Conservation (phyloP, 2,797 vertebrate species). For the Mastacembelus armatus region DNA sequence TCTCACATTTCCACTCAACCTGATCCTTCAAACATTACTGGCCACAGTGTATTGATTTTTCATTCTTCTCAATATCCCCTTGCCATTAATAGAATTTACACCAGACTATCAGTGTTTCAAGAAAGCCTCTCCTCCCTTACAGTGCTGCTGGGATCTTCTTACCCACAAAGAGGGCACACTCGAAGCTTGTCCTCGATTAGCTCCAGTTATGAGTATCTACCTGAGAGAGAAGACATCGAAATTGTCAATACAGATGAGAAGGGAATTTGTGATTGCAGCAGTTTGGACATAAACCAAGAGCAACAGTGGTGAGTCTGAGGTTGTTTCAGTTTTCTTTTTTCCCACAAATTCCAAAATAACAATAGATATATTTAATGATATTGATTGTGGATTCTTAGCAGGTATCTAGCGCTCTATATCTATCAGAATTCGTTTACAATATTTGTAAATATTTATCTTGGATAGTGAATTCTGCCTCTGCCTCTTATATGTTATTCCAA, state of each 20-base stretch:
- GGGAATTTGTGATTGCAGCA: slow-evolving; percentile 71
- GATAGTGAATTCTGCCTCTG: neutral
- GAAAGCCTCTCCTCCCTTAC: slow-evolving; percentile 55
- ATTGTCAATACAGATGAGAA: slow-evolving; percentile 67
- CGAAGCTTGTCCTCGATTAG: slow-evolving; percentile 56
- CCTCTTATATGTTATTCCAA: neutral
- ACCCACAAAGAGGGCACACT: slow-evolving; percentile 37
- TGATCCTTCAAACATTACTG: slow-evolving; percentile 86
- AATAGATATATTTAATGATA: neutral
- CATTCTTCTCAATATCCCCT: slow-evolving; percentile 80
- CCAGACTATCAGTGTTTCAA: slow-evolving; percentile 74
- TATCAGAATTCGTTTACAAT: too few species aligned
- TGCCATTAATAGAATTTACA: slow-evolving; percentile 79
- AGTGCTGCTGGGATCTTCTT: slow-evolving; percentile 43
- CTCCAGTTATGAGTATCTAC: slow-evolving; percentile 73
- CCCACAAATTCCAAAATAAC: neutral
- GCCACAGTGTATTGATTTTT: slow-evolving; percentile 79
- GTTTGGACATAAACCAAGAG: slow-evolving; percentile 63
- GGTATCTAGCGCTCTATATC: too few species aligned
- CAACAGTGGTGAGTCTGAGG: slow-evolving; percentile 69
- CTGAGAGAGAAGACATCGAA: slow-evolving; percentile 73
- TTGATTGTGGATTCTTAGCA: slow-evolving; percentile 2
- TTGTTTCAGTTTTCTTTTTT: slow-evolving; percentile 16
- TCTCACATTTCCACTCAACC: slow-evolving; percentile 84
- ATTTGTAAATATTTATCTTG: too few species aligned